phyloP scores from a whole-genome alignment of 2,113 vertebrate species.

The Chinchilla lanigera region DNA sequence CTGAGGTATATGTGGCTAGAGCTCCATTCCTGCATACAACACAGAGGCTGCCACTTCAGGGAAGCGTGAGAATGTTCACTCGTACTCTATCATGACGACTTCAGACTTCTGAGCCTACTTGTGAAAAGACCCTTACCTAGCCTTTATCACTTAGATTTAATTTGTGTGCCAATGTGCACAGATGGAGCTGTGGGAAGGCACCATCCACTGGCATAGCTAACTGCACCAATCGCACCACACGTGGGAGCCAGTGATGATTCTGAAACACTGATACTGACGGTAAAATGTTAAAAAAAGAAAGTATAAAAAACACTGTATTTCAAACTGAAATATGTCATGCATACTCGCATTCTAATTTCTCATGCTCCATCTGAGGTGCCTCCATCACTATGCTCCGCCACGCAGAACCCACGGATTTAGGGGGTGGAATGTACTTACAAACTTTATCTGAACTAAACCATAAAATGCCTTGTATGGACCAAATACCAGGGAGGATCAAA shows the following conservation, averaged over 20 bases:
- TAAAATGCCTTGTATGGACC: neutral
- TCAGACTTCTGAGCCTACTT: neutral
- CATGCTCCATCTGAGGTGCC: neutral
- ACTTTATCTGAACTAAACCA: constrained; percentile 16
- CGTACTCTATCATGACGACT: neutral
- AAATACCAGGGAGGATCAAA: neutral
- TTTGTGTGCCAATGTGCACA: neutral
- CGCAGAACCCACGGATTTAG: neutral
- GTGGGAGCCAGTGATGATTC: neutral
- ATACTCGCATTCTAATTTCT: neutral
- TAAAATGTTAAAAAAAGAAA: neutral
- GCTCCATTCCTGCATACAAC: neutral
- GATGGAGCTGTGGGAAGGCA: neutral
- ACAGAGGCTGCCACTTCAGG: neutral
- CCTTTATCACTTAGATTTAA: neutral
- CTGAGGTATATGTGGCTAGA: neutral
- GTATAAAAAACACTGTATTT: neutral
- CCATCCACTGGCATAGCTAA: neutral
- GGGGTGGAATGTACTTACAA: neutral
- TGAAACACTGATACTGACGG: neutral
- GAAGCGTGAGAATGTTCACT: neutral
- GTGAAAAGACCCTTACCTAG: neutral
- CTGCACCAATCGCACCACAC: neutral
- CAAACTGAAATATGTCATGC: neutral
- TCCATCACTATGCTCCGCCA: neutral